Evolutionary conservation across 2,888 invertebrate genomes (phyloP).

Genomic region (Caenorhabditis sp.): DNA sequence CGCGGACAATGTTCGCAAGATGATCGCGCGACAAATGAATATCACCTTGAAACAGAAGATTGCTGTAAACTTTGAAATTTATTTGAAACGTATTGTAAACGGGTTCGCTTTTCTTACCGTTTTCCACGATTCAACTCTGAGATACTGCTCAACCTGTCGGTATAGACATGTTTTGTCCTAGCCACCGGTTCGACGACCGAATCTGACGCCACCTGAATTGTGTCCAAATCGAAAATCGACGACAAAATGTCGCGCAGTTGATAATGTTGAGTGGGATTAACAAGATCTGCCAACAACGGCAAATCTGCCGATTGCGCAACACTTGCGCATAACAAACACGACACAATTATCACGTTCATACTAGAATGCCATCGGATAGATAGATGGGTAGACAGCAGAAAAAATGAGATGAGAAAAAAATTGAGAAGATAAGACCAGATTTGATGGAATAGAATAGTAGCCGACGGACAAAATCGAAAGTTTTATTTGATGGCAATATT

Average conservation of each 20-base stretch:
- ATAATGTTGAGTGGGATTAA: background rate
- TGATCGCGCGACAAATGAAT: slow-evolving; percentile 38
- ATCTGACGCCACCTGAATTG: background rate
- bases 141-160: slow-evolving; percentile 28
- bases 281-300: background rate
- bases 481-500: no score
- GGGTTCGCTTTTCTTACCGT: slow-evolving; percentile 11
- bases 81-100: background rate
- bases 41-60: slow-evolving; percentile 42
- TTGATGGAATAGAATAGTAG: no score
- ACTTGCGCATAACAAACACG: no score
- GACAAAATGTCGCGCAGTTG: slow-evolving; percentile 1
- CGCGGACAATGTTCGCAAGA: slow-evolving; percentile 33
- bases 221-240: background rate
- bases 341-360: no score
- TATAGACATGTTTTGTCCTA: slow-evolving; percentile 15
- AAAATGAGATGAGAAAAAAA: no score
- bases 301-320: background rate
- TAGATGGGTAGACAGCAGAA: no score
- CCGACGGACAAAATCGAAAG: no score
- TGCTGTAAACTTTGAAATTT: slow-evolving; percentile 16
- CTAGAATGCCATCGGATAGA: no score
- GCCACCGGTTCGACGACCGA: background rate
- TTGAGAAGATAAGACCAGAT: no score
- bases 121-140: slow-evolving; percentile 30